Percentiles rank a stretch among this genome's conserved stretches.
Conservation (phyloP, 2,797 vertebrate species). For the Steatocranus sp. region DNA sequence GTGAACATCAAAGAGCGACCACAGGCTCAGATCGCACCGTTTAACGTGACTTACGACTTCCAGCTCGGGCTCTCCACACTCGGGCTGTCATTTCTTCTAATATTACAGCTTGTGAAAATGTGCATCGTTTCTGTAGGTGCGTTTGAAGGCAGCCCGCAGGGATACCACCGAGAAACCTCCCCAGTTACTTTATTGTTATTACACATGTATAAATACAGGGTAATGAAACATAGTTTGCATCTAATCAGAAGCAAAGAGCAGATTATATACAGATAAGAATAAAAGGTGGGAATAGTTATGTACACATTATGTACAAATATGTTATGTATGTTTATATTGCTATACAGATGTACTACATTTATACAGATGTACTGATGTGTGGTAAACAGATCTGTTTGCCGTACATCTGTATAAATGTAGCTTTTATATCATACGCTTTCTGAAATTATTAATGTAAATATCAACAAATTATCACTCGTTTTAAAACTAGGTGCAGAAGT, state of each 20-base stretch:
- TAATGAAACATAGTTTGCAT: background rate
- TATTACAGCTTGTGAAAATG: background rate
- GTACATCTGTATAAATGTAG: background rate
- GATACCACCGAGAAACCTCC: too few relatives aligned
- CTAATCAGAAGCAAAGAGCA: background rate
- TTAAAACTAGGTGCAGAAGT: background rate
- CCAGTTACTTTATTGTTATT: background rate
- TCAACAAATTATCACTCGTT: background rate
- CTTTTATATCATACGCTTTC: background rate
- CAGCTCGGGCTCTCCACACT: background rate
- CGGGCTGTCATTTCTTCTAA: background rate
- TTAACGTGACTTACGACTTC: background rate
- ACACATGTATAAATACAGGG: background rate
- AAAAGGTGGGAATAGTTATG: background rate
- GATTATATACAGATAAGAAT: background rate
- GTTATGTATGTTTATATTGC: background rate
- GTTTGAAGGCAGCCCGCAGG: background rate
- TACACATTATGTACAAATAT: background rate
- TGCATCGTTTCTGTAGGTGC: background rate
- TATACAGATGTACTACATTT: background rate
- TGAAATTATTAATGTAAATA: background rate
- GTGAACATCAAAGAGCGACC: background rate
- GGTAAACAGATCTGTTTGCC: background rate
- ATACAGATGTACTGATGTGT: background rate
- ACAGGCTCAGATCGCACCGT: background rate